Base-by-base conservation (phyloP, 2,113 vertebrate species). In the Limnothrissa miodon region DNA sequence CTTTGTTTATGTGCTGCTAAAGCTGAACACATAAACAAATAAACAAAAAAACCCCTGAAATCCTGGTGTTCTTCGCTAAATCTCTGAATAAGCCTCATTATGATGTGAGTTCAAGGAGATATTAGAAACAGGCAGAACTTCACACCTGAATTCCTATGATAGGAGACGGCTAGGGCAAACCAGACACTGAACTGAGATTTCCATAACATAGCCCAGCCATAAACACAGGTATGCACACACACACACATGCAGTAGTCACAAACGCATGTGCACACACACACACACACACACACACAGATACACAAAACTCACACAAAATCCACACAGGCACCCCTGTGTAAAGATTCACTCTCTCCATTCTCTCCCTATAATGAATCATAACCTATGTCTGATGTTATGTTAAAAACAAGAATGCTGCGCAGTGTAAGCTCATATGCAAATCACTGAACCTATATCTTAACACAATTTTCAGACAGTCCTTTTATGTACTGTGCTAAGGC, bases 131-230 rank as follows among this genome's bases (percentile, higher is more conserved):
- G 59, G 9, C 7, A 62, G 9, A 29, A 23, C 23, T 1, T 62
- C 59, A 62, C 59, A 62, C 59, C 59, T 62, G 59, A 62, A 62
- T n/a, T n/a, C 21, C 51, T 21, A 56, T 56, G 51, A 56, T 56
- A 56, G 19, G 59, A 62, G n/a, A 13, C 23, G 29, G 66, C 66
- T 74, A 29, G 36, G 33, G 33, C 66, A 2, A 74, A 15, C 2
- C 66, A 74, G 9, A 74, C 66, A 70, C 33, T 36, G 25, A 36
- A 36, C 36, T 74, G 36, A 74, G 13, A 74, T 74, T 74, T 33
- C 59, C 56, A 59, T 4, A 62, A n/a, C 59, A 62, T 19, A 29
- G 59, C 59, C n/a, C 59, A 33, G 25, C 19, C 51, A 56, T 23
- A 19, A 3, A 10, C 29, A 66, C 59, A 66, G n/a, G 10, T n/a